Evolutionary conservation across 2,797 vertebrate genomes (phyloP).

Genomic region (Bovichtus diacanthus): DNA sequence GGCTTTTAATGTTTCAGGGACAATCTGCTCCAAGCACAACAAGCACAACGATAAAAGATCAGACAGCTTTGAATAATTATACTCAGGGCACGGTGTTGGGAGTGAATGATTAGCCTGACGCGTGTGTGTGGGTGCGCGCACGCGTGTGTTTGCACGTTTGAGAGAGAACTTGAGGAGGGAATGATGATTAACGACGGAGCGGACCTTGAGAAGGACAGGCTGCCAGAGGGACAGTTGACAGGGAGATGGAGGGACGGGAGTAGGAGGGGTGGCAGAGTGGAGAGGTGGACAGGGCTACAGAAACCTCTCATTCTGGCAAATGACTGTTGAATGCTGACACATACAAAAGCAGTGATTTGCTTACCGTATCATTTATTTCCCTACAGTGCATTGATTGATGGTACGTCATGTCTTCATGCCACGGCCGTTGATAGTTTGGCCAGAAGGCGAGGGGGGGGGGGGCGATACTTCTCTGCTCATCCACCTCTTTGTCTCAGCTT

Average conservation of each 20-base stretch:
- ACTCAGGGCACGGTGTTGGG: constrained; percentile 26
- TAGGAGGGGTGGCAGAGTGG: constrained; percentile 20
- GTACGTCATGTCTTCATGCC: constrained; percentile 44
- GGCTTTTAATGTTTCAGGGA: constrained; percentile 50
- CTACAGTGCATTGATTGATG: constrained; percentile 58
- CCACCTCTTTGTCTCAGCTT: background rate
- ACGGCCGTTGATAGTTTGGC: constrained; percentile 28
- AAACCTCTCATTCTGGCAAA: constrained; percentile 58
- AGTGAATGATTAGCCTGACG: constrained; percentile 59
- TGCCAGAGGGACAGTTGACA: constrained; percentile 75
- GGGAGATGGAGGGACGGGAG: constrained; percentile 73
- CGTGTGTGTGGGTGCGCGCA: constrained; percentile 21
- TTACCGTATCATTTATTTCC: constrained; percentile 58
- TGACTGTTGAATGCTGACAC: constrained; percentile 63
- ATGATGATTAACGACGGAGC: constrained; percentile 70
- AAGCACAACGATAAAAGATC: constrained; percentile 65
- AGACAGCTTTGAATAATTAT: constrained; percentile 74
- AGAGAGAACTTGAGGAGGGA: constrained; percentile 43
- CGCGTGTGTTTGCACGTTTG: background rate
- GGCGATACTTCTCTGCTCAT: background rate
- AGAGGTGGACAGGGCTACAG: constrained; percentile 49
- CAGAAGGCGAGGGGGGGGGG: background rate
- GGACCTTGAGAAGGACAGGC: constrained; percentile 74
- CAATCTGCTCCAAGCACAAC: constrained; percentile 69
- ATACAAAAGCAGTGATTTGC: constrained; percentile 64